phyloP scores from a whole-genome alignment of 2,888 invertebrate species.

The Agapostemon virescens region DNA sequence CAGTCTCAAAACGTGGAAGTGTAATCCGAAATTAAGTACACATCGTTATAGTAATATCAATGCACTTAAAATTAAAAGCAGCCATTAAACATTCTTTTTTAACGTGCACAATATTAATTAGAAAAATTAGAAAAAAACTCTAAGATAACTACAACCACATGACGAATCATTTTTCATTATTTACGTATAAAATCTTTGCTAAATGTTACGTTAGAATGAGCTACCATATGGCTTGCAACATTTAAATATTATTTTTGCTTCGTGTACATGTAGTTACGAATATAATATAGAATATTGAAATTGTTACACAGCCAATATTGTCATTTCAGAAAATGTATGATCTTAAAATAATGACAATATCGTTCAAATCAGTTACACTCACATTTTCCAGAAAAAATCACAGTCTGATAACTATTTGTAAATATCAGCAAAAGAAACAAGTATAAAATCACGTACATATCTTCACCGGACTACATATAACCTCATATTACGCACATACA shows the following conservation, averaged over 20 bases:
- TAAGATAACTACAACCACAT: not conserved
- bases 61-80: slow-evolving; percentile 1
- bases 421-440: slow-evolving; percentile 38
- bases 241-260: slow-evolving; percentile 5
- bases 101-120: not conserved
- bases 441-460: slow-evolving; percentile 47
- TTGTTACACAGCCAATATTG: slow-evolving; percentile 1
- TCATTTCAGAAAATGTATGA: not conserved
- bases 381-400: slow-evolving; percentile 22
- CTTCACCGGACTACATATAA: slow-evolving; percentile 43
- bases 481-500: slow-evolving; percentile 59
- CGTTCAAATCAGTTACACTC: not conserved
- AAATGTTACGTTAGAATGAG: too few species aligned
- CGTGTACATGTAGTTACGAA: not conserved
- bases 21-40: not conserved
- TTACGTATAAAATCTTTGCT: not conserved
- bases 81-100: not conserved
- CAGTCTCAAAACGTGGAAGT: not conserved
- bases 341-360: slow-evolving; percentile 23
- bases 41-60: slow-evolving; percentile 5
- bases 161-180: not conserved
- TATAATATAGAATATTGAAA: not conserved
- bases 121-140: not conserved
- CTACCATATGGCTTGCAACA: not conserved
- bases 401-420: slow-evolving; percentile 38